Base-by-base conservation (phyloP, 2,113 vertebrate genomes). In the Upupa epops region DNA sequence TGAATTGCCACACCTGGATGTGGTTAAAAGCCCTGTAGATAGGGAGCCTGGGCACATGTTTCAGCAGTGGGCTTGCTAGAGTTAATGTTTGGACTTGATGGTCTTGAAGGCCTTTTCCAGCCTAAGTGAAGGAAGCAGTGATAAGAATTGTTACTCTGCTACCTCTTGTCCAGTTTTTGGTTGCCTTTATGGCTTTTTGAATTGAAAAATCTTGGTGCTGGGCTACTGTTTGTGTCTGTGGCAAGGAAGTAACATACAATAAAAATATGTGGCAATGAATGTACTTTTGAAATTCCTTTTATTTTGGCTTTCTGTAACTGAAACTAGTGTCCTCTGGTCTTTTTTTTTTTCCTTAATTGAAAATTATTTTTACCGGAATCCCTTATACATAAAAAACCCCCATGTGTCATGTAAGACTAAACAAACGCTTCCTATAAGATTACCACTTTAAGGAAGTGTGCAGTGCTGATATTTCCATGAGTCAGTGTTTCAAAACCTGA, bases 391-490 rank as follows among this genome's bases (percentile, higher is more conserved):
- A 96, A 96, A 96, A 96, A 95, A 93, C 92, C n/a, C n/a, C n/a
- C 85, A 92, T 81, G 90, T 86, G 88, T 95, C 93, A 85, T 82
- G 75, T 93, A 90, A 95, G 95, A 92, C 96, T 91, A 96, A 93
- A 96, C 95, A 91, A 90, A 86, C 66, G 78, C 95, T 97, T 97
- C 96, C 97, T 97, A 89, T 84, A 96, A 95, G 95, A 95, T 94
- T 97, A 95, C 78, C 84, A 83, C 94, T 96, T 95, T 97, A 96
- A 97, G 97, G 98, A 98, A 98, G 98, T 96, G 83, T 95, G 96
- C 83, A 52, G 77, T 82, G 88, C 93, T 91, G 91, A 95, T 80
- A 82, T 96, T 95, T 95, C 95, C 94, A 94, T 97, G 97, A 97
- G 96, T 96, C 91, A 95, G 92, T 91, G 87, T 93, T 96, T 94